Evolutionary conservation across 1,140 invertebrate species (phyloP), one percentile per base, ranked within the genome.

Genomic region (Lethrus apterus): DNA sequence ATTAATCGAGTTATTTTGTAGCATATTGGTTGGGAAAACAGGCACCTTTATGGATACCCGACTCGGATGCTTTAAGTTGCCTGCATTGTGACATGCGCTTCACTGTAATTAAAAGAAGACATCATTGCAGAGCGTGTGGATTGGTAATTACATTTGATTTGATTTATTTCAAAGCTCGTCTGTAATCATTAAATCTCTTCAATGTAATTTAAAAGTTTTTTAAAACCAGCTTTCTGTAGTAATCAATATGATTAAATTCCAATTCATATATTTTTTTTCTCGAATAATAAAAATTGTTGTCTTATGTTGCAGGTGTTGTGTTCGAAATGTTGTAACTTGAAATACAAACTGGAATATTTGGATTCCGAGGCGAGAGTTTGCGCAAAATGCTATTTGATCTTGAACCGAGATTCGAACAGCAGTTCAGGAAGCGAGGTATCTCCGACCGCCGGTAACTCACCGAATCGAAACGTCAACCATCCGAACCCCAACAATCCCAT

Each of bases 401-500:
- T 81, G 8, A 70, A 61, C 2, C 71, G 74, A 24, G 55, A 55
- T n/a, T 52, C 42, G 1, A 54, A 48, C 44, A 35, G 49, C 36
- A 34, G 42, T 48, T 33, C 48, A 36, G 3, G 56, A 18, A 7
- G 49, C 35, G 59, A 56, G 41, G 52, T 52, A 2, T 57, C 60
- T 1, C 43, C 49, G 26, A 46, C 52, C 4, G 30, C 41, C 2
- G 46, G 46, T 3, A 54, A 53, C 40, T 57, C 59, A 0, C 56
- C 52, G 4, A 46, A 44, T 24, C 46, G 46, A 3, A 33, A 32
- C 3, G 46, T 21, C 3, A 23, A 51, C 67, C 67, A 72, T 51
- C 87, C 86, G 40, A 88, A 91, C 71, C 88, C 88, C 33, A 89
- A 89, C 68, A 91, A 92, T 70, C 88, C 88, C 21, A 83, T 84